Conservation (phyloP, 2,888 invertebrate species). For the Brachyopa scutellaris region DNA sequence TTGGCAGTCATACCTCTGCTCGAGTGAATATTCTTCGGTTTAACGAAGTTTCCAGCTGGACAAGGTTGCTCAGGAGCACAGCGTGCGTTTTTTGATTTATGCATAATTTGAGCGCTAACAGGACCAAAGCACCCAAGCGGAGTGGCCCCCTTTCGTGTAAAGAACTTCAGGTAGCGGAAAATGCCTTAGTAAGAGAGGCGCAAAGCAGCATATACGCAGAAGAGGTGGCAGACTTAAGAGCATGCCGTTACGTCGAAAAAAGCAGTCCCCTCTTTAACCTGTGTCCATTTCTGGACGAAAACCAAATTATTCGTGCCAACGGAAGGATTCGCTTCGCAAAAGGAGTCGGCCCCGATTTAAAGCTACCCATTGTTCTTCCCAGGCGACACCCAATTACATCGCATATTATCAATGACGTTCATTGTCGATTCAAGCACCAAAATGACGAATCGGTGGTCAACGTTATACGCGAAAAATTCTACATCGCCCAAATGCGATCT, state of each 20-base stretch:
- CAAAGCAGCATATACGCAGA: too few relatives aligned
- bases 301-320: not conserved
- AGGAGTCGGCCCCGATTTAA: not conserved
- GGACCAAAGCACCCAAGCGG: too few relatives aligned
- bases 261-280: not conserved
- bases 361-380: conserved; percentile 9
- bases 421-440: conserved; percentile 5
- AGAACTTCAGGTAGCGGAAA: too few relatives aligned
- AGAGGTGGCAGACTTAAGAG: too few relatives aligned
- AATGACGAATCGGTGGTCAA: conserved; percentile 17
- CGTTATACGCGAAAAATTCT: not conserved
- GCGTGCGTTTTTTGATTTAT: too few relatives aligned
- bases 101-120: too few relatives aligned
- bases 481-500: not conserved
- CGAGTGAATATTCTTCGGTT: too few relatives aligned
- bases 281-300: not conserved
- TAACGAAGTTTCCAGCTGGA: too few relatives aligned
- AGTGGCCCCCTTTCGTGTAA: too few relatives aligned
- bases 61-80: too few relatives aligned
- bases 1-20: too few relatives aligned
- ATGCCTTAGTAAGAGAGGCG: too few relatives aligned
- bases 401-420: not conserved
- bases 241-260: not conserved
- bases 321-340: not conserved
- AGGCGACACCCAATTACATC: not conserved